A percentile compares a stretch with the other conserved stretches of the same genome.
Evolutionary conservation across 2,888 invertebrate genomes (phyloP).

Genomic region (Oscheius sp.): DNA sequence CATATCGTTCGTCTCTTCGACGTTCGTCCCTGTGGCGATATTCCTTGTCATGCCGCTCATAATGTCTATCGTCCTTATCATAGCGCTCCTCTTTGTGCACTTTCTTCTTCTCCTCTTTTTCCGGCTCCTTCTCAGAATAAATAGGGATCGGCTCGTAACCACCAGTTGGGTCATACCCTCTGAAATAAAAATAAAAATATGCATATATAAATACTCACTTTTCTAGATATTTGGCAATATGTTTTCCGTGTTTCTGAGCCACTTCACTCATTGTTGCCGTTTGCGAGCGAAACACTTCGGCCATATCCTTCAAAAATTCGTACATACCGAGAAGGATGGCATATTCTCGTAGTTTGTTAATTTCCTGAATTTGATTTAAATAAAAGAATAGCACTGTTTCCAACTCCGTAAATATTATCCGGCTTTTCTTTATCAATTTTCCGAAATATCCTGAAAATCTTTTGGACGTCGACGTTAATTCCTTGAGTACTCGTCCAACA

Average conservation of each 20-base stretch:
- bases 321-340: slow-evolving; percentile 22
- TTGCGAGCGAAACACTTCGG: slow-evolving; percentile 11
- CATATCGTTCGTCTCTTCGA: not conserved
- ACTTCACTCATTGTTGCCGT: not conserved
- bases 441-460: slow-evolving; percentile 13
- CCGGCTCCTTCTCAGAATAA: not conserved
- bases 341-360: slow-evolving; percentile 26
- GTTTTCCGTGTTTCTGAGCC: slow-evolving; percentile 16
- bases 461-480: slow-evolving; percentile 29
- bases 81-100: slow-evolving; percentile 1
- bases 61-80: not conserved
- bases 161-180: not conserved
- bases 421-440: slow-evolving; percentile 4
- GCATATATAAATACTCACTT: slow-evolving; percentile 14
- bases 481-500: slow-evolving; percentile 18
- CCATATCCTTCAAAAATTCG: slow-evolving; percentile 10
- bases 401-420: not conserved
- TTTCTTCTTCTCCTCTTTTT: not conserved
- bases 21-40: slow-evolving; percentile 9
- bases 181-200: slow-evolving; percentile 3
- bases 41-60: slow-evolving; percentile 1
- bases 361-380: slow-evolving; percentile 18
- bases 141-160: not conserved
- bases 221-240: slow-evolving; percentile 20
- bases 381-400: not conserved